A percentile compares a stretch with the other conserved stretches of the same genome.
phyloP scores from a whole-genome alignment of 2,797 vertebrate species.

The Chelmon rostratus region DNA sequence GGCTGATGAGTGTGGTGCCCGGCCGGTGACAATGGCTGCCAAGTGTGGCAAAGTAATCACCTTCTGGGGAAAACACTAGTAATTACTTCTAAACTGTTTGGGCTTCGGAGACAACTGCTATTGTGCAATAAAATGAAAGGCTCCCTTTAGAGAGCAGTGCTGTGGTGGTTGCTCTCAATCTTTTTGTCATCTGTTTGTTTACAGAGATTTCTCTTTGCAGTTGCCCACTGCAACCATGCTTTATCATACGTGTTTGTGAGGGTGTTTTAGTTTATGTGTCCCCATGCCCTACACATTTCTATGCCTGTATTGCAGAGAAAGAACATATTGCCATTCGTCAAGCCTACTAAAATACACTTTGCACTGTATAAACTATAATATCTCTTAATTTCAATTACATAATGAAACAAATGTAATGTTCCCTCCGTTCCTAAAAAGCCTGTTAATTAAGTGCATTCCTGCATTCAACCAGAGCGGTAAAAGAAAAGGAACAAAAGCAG shows the following conservation, averaged over 20 bases:
- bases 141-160: constrained; percentile 74
- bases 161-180: constrained; percentile 70
- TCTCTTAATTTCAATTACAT: constrained; percentile 21
- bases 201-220: constrained; percentile 80
- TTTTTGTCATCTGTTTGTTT: constrained; percentile 82
- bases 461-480: constrained; percentile 12
- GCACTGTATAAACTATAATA: background rate
- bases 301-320: background rate
- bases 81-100: constrained; percentile 91
- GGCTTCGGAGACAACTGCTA: constrained; percentile 85
- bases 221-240: constrained; percentile 50
- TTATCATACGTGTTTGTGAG: constrained; percentile 34
- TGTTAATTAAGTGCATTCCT: constrained; percentile 44
- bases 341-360: constrained; percentile 2
- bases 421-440: constrained; percentile 10
- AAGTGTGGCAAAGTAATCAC: constrained; percentile 88
- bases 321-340: background rate
- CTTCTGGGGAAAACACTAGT: constrained; percentile 87
- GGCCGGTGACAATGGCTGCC: constrained; percentile 85
- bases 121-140: constrained; percentile 82
- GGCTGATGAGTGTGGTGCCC: constrained; percentile 83
- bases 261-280: constrained; percentile 18
- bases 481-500: background rate
- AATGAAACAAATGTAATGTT: constrained; percentile 8
- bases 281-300: background rate